Conservation (phyloP, 2,888 invertebrate species). For the Cheilosia urbana region DNA sequence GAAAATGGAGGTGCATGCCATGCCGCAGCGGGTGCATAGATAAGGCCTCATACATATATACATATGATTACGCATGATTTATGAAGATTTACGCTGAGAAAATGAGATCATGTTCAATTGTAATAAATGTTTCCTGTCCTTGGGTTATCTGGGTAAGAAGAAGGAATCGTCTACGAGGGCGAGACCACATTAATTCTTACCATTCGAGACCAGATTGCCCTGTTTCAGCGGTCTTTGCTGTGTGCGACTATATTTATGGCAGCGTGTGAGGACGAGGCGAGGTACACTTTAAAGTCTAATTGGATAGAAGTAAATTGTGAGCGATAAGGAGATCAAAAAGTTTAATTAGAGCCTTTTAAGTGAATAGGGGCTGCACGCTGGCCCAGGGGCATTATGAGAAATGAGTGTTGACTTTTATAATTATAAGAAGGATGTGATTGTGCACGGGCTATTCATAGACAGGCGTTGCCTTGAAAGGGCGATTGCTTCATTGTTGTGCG, state of each 20-base stretch:
- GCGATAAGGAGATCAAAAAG: conserved; percentile 66
- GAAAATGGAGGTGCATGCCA: conserved; percentile 25
- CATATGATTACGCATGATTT: conserved; percentile 62
- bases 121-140: conserved; percentile 61
- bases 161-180: conserved; percentile 14
- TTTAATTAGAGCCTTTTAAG: conserved; percentile 60
- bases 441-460: background rate
- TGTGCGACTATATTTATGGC: background rate
- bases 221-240: background rate
- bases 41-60: conserved; percentile 35
- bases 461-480: background rate
- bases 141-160: conserved; percentile 24
- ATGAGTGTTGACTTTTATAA: conserved; percentile 22
- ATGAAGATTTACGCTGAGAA: conserved; percentile 56
- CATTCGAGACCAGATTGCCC: conserved; percentile 20
- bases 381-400: background rate
- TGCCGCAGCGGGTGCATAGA: conserved; percentile 34
- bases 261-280: background rate
- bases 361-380: background rate
- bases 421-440: conserved; percentile 33
- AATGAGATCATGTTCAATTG: conserved; percentile 69
- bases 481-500: conserved; percentile 32
- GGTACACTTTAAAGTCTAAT: conserved; percentile 48
- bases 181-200: conserved; percentile 20
- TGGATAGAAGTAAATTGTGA: conserved; percentile 57